phyloP scores from a whole-genome alignment of 1,140 invertebrate genomes.

The Adelges cooleyi region DNA sequence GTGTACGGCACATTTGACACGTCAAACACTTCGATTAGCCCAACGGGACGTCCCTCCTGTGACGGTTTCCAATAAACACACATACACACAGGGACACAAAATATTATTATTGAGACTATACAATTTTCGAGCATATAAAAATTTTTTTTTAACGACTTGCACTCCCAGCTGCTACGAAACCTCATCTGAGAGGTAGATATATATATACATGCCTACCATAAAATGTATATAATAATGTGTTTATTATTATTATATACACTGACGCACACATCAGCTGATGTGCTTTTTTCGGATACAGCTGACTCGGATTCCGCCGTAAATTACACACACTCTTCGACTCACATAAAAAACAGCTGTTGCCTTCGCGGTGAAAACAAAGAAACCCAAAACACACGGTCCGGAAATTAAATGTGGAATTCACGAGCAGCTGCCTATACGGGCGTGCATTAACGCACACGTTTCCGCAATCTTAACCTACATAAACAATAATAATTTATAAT shows the following conservation, averaged over 20 bases:
- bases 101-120: constrained; percentile 1
- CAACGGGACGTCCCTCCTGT: background rate
- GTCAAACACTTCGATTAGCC: constrained; percentile 23
- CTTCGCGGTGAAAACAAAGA: constrained; percentile 10
- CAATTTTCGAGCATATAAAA: background rate
- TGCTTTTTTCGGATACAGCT: constrained; percentile 3
- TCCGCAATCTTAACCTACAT: constrained; percentile 23
- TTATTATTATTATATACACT: too few relatives aligned
- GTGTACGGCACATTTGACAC: background rate
- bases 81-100: background rate
- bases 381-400: background rate
- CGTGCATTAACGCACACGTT: background rate
- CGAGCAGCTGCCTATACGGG: background rate
- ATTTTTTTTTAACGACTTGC: constrained; percentile 19
- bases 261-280: background rate
- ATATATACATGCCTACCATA: background rate
- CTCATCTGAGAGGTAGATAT: background rate
- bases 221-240: background rate
- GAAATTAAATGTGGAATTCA: constrained; percentile 20
- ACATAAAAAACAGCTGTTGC: constrained; percentile 13
- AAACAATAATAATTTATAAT: too few relatives aligned
- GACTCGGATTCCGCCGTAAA: background rate
- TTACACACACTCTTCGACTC: background rate
- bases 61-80: background rate
- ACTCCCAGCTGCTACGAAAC: constrained; percentile 9